Conservation (phyloP, 2,797 vertebrate genomes). For the Adelosebastes latens region DNA sequence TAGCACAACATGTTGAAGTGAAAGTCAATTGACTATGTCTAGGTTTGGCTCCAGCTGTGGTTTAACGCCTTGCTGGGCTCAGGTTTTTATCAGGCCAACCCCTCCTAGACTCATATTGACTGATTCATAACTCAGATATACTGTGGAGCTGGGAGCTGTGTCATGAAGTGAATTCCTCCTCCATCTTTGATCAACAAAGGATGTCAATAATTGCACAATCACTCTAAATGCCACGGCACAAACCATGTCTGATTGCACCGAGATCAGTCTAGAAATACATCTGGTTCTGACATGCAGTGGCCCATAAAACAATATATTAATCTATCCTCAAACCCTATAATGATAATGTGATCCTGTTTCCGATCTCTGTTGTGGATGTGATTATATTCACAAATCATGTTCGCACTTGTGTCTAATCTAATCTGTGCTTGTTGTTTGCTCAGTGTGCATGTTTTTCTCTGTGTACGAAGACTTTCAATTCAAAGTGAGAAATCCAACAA, state of each 20-base stretch:
- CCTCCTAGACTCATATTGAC: conserved; percentile 56
- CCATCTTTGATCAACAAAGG: conserved; percentile 31
- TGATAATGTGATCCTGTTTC: not conserved
- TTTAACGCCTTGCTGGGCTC: conserved; percentile 16
- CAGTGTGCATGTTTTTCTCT: not conserved
- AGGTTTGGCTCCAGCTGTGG: conserved; percentile 19
- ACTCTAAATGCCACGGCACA: conserved; percentile 7
- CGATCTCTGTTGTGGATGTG: not conserved
- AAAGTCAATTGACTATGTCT: conserved; percentile 9
- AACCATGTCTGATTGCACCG: not conserved
- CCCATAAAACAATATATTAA: not conserved
- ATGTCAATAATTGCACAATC: conserved; percentile 24
- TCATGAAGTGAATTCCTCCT: not conserved
- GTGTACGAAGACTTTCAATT: not conserved
- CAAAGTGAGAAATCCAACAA: not conserved
- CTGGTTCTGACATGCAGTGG: not conserved
- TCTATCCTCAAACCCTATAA: not conserved
- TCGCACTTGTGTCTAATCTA: not conserved
- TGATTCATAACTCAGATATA: conserved; percentile 48
- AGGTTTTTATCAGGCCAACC: conserved; percentile 46
- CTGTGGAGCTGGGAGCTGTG: conserved; percentile 6
- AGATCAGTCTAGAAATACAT: not conserved
- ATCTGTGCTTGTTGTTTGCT: conserved; percentile 5
- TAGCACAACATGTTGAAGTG: not conserved
- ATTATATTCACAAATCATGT: conserved; percentile 12